Percentiles rank a stretch among this genome's conserved stretches.
phyloP scores from a whole-genome alignment of 2,888 invertebrate species.

The Lasioglossum calceatum region DNA sequence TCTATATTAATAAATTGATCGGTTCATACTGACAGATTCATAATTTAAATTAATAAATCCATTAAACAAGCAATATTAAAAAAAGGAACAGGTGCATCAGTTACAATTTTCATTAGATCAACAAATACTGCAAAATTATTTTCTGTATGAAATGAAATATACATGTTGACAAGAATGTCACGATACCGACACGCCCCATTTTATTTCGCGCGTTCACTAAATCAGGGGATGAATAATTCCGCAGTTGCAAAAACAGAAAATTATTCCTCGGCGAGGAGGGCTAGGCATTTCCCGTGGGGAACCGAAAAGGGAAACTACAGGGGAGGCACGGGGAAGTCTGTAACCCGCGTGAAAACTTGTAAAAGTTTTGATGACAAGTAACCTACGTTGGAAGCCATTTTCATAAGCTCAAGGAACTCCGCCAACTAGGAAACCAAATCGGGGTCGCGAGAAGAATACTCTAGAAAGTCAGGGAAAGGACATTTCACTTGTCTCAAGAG shows the following conservation, averaged over 20 bases:
- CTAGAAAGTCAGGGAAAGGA: slow-evolving; percentile 36
- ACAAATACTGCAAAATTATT: not conserved
- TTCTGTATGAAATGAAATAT: not conserved
- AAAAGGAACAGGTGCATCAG: no score
- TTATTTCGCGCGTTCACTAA: not conserved
- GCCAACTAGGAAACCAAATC: slow-evolving; percentile 65
- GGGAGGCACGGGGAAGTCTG: not conserved
- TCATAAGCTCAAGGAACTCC: slow-evolving; percentile 66
- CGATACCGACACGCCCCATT: not conserved
- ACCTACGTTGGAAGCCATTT: slow-evolving; percentile 67
- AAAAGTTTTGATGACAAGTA: slow-evolving; percentile 69
- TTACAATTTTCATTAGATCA: no score
- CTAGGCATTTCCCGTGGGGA: not conserved
- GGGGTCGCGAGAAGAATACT: slow-evolving; percentile 46
- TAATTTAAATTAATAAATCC: no score
- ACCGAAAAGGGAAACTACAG: not conserved
- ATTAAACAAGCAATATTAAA: no score
- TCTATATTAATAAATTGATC: no score
- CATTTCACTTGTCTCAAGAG: not conserved
- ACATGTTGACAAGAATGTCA: not conserved
- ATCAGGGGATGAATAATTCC: not conserved
- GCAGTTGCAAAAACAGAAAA: slow-evolving; percentile 4
- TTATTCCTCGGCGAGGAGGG: not conserved
- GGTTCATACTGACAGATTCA: no score
- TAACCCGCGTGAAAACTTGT: slow-evolving; percentile 46